phyloP scores from a whole-genome alignment of 2,113 vertebrate species.

The Chionomys nivalis region DNA sequence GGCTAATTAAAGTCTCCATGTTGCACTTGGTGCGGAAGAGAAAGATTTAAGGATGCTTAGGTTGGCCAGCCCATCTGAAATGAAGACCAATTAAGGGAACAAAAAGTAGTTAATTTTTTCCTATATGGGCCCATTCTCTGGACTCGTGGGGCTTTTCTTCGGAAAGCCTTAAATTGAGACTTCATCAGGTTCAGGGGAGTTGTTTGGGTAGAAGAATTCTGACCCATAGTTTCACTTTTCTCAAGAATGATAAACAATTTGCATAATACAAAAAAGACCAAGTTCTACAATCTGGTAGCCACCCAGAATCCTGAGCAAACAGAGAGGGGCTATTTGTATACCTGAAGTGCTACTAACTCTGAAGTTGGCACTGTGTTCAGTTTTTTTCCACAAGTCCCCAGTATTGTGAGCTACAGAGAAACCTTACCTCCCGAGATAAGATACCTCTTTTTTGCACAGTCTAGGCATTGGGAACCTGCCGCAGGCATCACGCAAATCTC shows the following conservation, averaged over 20 bases:
- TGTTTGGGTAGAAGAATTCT: not conserved
- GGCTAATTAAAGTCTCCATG: not conserved
- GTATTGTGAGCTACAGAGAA: not conserved
- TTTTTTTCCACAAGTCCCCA: too few relatives aligned
- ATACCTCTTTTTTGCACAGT: not conserved
- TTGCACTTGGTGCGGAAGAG: too few relatives aligned
- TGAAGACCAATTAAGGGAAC: not conserved
- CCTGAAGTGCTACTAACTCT: not conserved
- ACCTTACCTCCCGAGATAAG: too few relatives aligned
- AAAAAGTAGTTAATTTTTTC: not conserved
- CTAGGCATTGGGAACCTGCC: not conserved
- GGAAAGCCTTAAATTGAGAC: not conserved
- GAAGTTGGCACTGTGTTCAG: not conserved
- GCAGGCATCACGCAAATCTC: too few relatives aligned
- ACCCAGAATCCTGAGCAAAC: not conserved
- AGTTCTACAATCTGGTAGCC: not conserved
- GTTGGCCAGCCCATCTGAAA: not conserved
- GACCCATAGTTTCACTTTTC: not conserved
- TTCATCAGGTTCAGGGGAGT: not conserved
- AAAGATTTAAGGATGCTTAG: not conserved
- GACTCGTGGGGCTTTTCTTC: not conserved
- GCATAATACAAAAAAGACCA: not conserved
- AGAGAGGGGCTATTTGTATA: not conserved
- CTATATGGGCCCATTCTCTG: too few relatives aligned
- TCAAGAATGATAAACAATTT: not conserved